Conservation (phyloP, 53 echinoderm and acorn worm genomes). For the Zoroaster sp. region DNA sequence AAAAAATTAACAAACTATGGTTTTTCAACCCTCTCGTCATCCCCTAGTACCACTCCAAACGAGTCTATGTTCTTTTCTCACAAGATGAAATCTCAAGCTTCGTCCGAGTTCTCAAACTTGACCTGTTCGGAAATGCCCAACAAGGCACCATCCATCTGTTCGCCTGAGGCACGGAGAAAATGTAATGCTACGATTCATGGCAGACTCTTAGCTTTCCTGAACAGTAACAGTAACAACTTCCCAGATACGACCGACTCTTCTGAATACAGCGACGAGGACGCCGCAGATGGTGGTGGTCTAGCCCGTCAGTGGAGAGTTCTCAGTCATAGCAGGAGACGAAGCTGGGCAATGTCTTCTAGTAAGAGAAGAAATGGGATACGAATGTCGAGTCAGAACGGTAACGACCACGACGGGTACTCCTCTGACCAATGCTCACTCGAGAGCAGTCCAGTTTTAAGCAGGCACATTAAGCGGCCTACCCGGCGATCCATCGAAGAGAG, state of each 20-base stretch:
- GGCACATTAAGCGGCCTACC: neutral
- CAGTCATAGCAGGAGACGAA: neutral
- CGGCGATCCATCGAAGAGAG: neutral
- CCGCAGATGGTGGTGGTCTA: neutral
- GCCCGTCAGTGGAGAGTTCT: neutral
- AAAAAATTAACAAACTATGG: conserved; percentile 53
- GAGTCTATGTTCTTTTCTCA: conserved; percentile 59
- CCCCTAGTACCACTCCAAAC: conserved; percentile 57
- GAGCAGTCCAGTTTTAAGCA: neutral
- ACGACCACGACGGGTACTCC: neutral
- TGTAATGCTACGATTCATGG: neutral
- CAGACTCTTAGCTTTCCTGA: neutral
- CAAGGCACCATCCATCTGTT: neutral
- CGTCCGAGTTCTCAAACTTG: neutral
- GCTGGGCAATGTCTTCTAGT: neutral
- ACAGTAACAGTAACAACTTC: neutral
- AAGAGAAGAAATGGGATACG: neutral
- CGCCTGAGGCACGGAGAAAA: neutral
- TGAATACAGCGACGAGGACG: neutral
- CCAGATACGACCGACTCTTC: neutral
- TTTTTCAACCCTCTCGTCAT: conserved; percentile 40
- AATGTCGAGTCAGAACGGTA: neutral
- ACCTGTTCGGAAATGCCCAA: neutral
- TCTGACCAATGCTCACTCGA: neutral
- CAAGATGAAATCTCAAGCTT: neutral